Base-by-base conservation (phyloP, 2,797 vertebrate species). In the Molothrus aeneus region DNA sequence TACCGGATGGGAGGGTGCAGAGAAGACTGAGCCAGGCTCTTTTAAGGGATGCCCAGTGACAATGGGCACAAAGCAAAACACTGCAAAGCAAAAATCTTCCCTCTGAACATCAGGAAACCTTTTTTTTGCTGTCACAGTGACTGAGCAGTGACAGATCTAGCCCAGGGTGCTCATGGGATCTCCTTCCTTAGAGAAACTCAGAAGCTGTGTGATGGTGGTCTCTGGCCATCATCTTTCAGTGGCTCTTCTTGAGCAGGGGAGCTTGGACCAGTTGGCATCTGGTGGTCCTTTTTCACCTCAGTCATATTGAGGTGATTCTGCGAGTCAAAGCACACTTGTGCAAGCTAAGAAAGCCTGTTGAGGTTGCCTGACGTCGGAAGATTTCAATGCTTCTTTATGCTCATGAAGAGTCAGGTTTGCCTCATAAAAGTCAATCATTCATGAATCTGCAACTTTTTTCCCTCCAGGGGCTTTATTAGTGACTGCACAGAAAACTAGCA, bases 321-420 rank as follows among this genome's bases (percentile, higher is more conserved):
- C 66, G 43, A 42, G 22, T 51, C 25, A 72, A 45, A 71, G 19
- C 29, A 38, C 40, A 32, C 9, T 50, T 20, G 3, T 38, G 15
- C 34, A 66, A 61, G 42, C 26, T 45, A 31, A 79, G 66, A 66
- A 78, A 29, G 19, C 11, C 9, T 6, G 13, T 65, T 14, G 0
- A 7, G 5, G 6, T 32, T 85, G 17, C 29, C 45, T 75, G 40
- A 48, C 0, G 0, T 11, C 9, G 38, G 34, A 80, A 54, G 20
- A 28, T 60, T 60, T 64, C 15, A 32, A 8, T 34, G 10, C 9
- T 45, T 51, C 36, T 36, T 3, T 57, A 20, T 53, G 38, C 6
- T 86, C 4, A 6, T 53, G 48, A 53, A 31, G 13, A 57, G 4
- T 68, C n/a, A 82, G 5, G 4, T 69, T 57, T 73, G 43, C 45